These are phyloP conservation scores for Hydrozoanthus tunicans DNA, from an alignment of 64 coral and sea anemone genomes.

Conservation along the genomic window DNA sequence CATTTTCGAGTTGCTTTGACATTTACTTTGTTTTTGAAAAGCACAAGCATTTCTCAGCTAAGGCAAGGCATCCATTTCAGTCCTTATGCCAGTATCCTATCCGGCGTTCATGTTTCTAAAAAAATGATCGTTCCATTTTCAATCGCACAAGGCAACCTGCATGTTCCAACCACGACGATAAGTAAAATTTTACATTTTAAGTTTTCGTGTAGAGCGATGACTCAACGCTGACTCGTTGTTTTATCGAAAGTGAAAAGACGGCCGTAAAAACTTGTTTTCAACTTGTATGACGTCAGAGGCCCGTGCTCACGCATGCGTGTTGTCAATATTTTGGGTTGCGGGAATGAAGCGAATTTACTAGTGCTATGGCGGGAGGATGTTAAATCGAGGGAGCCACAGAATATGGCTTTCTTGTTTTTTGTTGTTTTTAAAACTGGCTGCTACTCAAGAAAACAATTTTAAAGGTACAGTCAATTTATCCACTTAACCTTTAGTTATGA, in stretches of 20 bases:
- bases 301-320: constrained; percentile 66
- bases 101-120: too few relatives aligned
- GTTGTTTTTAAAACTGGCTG: constrained; percentile 40
- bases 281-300: constrained; percentile 36
- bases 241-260: background rate
- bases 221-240: too few relatives aligned
- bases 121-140: too few relatives aligned
- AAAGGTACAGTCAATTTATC: constrained; percentile 55
- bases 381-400: constrained; percentile 68
- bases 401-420: constrained; percentile 85
- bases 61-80: too few relatives aligned
- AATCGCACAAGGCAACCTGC: too few relatives aligned
- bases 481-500: constrained; percentile 36
- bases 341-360: constrained; percentile 63
- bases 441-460: constrained; percentile 55
- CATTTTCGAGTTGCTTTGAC: too few relatives aligned
- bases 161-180: too few relatives aligned
- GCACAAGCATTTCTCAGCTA: too few relatives aligned
- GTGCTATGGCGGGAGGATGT: constrained; percentile 97
- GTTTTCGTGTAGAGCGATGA: too few relatives aligned
- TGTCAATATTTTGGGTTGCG: constrained; percentile 79
- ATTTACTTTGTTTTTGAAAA: too few relatives aligned
- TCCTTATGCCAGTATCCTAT: too few relatives aligned
- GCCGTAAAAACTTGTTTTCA: background rate
- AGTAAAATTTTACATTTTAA: too few relatives aligned